Evolutionary conservation across 2,888 invertebrate species (phyloP), one percentile per base, ranked within the genome.

Genomic region (Thera britannica): DNA sequence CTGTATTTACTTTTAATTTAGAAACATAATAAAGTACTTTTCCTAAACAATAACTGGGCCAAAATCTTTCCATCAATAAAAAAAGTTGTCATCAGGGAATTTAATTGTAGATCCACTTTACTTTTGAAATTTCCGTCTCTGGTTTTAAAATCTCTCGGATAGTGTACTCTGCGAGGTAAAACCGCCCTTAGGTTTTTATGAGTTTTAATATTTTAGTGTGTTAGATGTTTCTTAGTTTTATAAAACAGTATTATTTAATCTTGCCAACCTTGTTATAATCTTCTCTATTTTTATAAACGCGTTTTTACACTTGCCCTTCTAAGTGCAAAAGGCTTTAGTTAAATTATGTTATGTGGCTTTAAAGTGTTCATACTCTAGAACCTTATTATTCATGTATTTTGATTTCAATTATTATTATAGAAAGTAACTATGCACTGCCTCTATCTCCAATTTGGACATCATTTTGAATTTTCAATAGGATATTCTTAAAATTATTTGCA

Each of bases 171-270:
- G 23, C 23, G 23, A 23, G 23, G 23, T 23, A 23, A 23, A 23
- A 23, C 23, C 23, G 1, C 23, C 23, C 23, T 23, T 23, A 23
- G 23, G 0, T 41, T 41, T 4, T 41, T 41, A 46, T 9, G 1
- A 9, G 44, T 8, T 8, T 9, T 9, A 46, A 2, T 46, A 2
- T 46, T 46, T 9, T 51, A 52, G 23, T 9, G 8, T 52, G 9
- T 52, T 2, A 34, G 34, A 52, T 34, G 52, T 52, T 52, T 52
- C 23, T 52, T 52, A 52, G 11, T 55, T 55, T 34, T 60, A 48
- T 49, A n/a, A n/a, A 61, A 46, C 66, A 61, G 65, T 66, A 66
- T 66, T 66, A 23, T 51, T 36, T 51, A 57, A 46, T 61, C 52
- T 61, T 61, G 61, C 56, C 61, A 56, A 60, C 41, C 38, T 66